Evolutionary conservation across 2,888 invertebrate species (phyloP).

Genomic region (Tribolium freemani): DNA sequence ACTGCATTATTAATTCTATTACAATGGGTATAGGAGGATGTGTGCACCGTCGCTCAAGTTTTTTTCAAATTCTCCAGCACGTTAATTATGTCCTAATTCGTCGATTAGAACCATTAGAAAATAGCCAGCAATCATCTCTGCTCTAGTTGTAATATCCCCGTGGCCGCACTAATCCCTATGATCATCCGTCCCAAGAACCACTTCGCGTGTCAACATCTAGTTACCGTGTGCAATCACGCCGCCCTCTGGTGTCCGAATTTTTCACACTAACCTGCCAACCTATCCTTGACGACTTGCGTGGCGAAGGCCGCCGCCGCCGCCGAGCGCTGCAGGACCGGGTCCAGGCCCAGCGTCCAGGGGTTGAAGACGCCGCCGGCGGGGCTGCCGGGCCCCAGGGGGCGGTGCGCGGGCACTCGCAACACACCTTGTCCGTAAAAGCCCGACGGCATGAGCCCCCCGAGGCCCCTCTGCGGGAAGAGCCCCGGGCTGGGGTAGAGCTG

Average conservation of each 20-base stretch:
- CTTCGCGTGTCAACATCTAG: slow-evolving; percentile 50
- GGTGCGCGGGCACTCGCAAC: slow-evolving; percentile 85
- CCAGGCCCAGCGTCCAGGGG: slow-evolving; percentile 72
- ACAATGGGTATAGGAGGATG: no score
- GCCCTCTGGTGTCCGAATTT: slow-evolving; percentile 10
- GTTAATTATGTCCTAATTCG: no score
- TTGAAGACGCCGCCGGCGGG: slow-evolving; percentile 62
- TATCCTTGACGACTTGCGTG: slow-evolving; percentile 86
- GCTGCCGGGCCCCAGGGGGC: slow-evolving; percentile 72
- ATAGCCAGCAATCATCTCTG: no score
- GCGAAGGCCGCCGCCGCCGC: slow-evolving; percentile 82
- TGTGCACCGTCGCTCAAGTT: no score
- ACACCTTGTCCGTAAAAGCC: slow-evolving; percentile 78
- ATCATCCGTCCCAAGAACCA: slow-evolving; percentile 38
- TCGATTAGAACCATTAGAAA: no score
- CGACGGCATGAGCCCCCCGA: slow-evolving; percentile 64
- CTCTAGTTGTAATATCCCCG: no score
- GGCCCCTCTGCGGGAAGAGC: slow-evolving; percentile 60
- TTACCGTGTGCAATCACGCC: slow-evolving; percentile 35
- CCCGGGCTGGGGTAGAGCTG: slow-evolving; percentile 58
- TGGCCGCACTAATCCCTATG: not conserved
- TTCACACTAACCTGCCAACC: slow-evolving; percentile 79
- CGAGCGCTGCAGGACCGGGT: slow-evolving; percentile 76
- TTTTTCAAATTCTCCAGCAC: no score
- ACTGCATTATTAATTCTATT: no score